Evolutionary conservation across 2,888 invertebrate genomes (phyloP), one percentile per base, ranked within the genome.

Genomic region (Aphelenchoides bicaudatus): DNA sequence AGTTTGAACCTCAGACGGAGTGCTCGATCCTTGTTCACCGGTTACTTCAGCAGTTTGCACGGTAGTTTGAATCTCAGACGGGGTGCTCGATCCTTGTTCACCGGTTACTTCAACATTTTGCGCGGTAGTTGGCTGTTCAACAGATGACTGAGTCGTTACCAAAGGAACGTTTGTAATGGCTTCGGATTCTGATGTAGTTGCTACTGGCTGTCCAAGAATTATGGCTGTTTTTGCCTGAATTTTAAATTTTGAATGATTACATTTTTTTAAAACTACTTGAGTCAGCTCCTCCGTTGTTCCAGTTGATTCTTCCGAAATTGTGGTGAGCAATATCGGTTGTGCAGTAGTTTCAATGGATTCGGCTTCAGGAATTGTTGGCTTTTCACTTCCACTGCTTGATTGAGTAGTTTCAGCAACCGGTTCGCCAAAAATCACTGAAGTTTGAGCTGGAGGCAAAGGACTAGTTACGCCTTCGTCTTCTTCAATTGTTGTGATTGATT

Each of bases 61-160:
- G n/a, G n/a, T n/a, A n/a, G n/a, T n/a, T n/a, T n/a, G n/a, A n/a
- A n/a, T n/a, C n/a, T n/a, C n/a, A n/a, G n/a, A n/a, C n/a, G n/a
- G n/a, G n/a, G n/a, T n/a, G n/a, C n/a, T n/a, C 13, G 13, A 34
- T 34, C 34, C 13, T 13, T 34, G 16, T 16, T 34, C 16, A 13
- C 34, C 34, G 16, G 19, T 46, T n/a, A n/a, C 19, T 16, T 19
- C 38, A n/a, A 37, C 49, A 10, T 3, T 8, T 37, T 49, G 19
- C n/a, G 49, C 37, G 3, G 56, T 31, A 16, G 56, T 34, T 2
- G 38, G 34, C 13, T 38, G 1, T 37, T 49, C 49, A 23, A 38
- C 49, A 13, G 10, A 10, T 8, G 10, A 8, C 23, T 43, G 43
- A 43, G 43, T 43, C 6, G 43, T 43, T 25, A 8, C 8, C 21